Evolutionary conservation across 2,888 invertebrate species (phyloP), one percentile per base, ranked within the genome.

Genomic region (Pandemis corylana): DNA sequence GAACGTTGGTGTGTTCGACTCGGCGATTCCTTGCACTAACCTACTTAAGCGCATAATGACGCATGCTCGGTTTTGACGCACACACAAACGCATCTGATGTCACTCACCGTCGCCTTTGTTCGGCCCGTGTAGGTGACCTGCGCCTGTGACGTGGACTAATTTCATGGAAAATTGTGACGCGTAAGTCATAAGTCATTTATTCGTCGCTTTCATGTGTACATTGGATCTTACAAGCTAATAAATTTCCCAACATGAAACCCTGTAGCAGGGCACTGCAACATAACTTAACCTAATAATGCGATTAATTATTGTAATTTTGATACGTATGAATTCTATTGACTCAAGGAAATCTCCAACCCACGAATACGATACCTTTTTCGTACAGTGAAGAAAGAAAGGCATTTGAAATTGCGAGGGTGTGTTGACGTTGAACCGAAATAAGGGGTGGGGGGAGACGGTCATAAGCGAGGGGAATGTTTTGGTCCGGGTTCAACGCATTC

Each of bases 401-500:
- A 51, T 49, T 28, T 12, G 12, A 59, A 41, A 51, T 62, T 53
- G 64, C 49, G 62, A 70, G 73, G 51, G 70, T 72, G 51, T 15
- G 61, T 42, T 70, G 62, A 65, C 28, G 44, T 56, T 62, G 59
- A 63, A 9, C 53, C 51, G 63, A 15, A 80, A 77, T 77, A 80
- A 76, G 79, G 80, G 79, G 78, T 76, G 77, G 77, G 77, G 78
- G 77, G 78, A 77, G n/a, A 49, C 49, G 64, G 12, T 53, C 61
- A 64, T 76, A 76, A 66, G 78, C 76, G 81, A 80, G 85, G 87
- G 85, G 85, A 84, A 84, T 86, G 87, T 88, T 90, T 88, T 83
- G 84, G 84, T 81, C 79, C 70, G 88, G 86, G 90, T 92, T 91
- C 89, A 90, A 87, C 85, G 90, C 86, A 88, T 90, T 84, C 78